Conservation (phyloP, 2,888 invertebrate species). For the Caradrina clavipalpis region DNA sequence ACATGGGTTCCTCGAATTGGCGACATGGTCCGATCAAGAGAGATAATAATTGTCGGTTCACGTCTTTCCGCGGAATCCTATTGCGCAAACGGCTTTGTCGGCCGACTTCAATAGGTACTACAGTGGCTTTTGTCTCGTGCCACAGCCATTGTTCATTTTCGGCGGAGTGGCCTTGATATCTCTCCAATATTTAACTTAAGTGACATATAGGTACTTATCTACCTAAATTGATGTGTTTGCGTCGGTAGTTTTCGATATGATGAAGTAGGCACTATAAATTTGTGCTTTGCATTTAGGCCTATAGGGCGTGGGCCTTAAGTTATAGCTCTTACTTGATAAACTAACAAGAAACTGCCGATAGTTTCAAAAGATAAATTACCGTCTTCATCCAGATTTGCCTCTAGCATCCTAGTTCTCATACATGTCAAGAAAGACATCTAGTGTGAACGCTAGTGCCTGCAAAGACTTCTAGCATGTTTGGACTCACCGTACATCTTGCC, state of each 20-base stretch:
- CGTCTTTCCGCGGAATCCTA: conserved; percentile 89
- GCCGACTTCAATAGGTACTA: conserved; percentile 84
- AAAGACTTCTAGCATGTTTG: conserved; percentile 74
- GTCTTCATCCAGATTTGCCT: not conserved
- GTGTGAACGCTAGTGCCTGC: conserved; percentile 24
- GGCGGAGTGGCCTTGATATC: conserved; percentile 84
- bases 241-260: conserved; percentile 16
- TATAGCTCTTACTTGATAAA: not conserved
- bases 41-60: conserved; percentile 90
- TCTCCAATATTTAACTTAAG: conserved; percentile 81
- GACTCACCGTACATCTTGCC: conserved; percentile 99
- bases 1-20: conserved; percentile 82
- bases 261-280: conserved; percentile 4
- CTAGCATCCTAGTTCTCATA: not conserved
- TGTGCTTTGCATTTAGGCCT: conserved; percentile 21
- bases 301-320: not conserved
- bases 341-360: not conserved
- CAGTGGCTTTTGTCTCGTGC: conserved; percentile 88
- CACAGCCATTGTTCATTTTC: conserved; percentile 88
- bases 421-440: not conserved
- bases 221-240: conserved; percentile 49
- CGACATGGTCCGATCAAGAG: conserved; percentile 83
- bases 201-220: conserved; percentile 68
- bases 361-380: not conserved
- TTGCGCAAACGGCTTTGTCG: conserved; percentile 90